A percentile compares a stretch with the other conserved stretches of the same genome.
phyloP scores from a whole-genome alignment of 2,888 invertebrate species.

The Quadroppia sp. region DNA sequence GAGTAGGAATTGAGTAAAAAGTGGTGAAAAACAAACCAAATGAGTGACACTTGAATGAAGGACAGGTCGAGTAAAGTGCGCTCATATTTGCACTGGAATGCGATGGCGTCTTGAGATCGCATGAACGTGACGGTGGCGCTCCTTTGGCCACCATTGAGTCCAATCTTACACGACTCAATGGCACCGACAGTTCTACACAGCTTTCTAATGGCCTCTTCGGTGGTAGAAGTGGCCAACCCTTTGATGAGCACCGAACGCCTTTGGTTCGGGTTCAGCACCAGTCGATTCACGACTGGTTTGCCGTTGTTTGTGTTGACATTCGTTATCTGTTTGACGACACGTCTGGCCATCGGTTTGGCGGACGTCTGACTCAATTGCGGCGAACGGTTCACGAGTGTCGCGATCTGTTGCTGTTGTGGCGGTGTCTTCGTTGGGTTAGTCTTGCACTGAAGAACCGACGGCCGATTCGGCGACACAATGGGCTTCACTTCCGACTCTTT shows the following conservation, averaged over 20 bases:
- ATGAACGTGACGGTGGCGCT: not conserved
- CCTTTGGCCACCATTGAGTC: not conserved
- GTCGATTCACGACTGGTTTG: not conserved
- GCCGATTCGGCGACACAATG: not conserved
- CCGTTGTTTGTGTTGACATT: not conserved
- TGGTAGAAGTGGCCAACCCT: slow-evolving; percentile 14
- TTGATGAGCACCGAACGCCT: slow-evolving; percentile 23
- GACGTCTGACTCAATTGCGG: not conserved
- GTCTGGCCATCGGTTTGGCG: not conserved
- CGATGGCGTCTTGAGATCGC: slow-evolving; percentile 5
- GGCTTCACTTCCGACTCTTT: not conserved
- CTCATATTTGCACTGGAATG: slow-evolving; percentile 16
- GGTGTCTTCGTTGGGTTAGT: not conserved
- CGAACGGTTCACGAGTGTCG: slow-evolving; percentile 15
- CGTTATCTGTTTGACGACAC: not conserved
- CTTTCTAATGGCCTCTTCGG: not conserved
- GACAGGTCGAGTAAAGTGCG: slow-evolving; percentile 12
- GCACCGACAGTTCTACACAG: slow-evolving; percentile 17
- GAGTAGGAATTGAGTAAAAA: too few species aligned
- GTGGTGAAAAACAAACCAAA: not conserved
- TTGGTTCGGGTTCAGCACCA: not conserved
- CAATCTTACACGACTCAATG: slow-evolving; percentile 9
- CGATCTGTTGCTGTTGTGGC: slow-evolving; percentile 27
- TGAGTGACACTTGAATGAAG: slow-evolving; percentile 23
- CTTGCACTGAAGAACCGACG: not conserved